Conservation (phyloP, 2,113 vertebrate species). For the Murina feae region DNA sequence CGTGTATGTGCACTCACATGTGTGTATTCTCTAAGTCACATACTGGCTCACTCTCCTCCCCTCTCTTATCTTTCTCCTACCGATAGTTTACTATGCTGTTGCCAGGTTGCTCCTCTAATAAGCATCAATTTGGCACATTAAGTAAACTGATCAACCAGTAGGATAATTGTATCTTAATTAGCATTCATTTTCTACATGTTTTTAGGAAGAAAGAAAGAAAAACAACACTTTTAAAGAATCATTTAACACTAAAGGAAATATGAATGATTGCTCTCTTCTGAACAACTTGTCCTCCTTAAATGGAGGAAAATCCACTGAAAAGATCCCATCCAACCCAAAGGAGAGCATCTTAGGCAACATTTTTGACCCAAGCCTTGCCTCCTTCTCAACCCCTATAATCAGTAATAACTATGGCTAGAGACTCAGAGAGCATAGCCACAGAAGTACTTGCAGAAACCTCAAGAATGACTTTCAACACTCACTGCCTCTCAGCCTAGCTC, state of each 20-base stretch:
- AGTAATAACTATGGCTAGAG: neutral
- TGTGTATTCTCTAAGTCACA: neutral
- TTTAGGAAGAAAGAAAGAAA: constrained; percentile 35
- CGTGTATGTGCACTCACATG: neutral
- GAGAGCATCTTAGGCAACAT: neutral
- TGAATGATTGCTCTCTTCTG: neutral
- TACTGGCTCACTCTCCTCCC: neutral
- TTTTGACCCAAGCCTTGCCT: neutral
- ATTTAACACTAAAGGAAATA: neutral
- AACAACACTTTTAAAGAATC: neutral
- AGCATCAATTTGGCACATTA: neutral
- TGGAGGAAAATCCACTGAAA: neutral
- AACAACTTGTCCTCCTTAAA: neutral
- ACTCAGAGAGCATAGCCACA: neutral
- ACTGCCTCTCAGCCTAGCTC: neutral
- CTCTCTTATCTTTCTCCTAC: neutral
- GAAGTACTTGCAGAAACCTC: neutral
- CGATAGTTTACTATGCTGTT: neutral
- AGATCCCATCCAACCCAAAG: neutral
- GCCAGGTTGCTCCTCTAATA: neutral
- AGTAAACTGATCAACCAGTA: neutral
- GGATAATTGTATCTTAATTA: neutral
- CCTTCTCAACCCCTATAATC: neutral
- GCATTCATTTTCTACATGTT: neutral
- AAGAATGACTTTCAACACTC: neutral